phyloP scores from a whole-genome alignment of 2,113 vertebrate species.

The Crotophaga sulcirostris region DNA sequence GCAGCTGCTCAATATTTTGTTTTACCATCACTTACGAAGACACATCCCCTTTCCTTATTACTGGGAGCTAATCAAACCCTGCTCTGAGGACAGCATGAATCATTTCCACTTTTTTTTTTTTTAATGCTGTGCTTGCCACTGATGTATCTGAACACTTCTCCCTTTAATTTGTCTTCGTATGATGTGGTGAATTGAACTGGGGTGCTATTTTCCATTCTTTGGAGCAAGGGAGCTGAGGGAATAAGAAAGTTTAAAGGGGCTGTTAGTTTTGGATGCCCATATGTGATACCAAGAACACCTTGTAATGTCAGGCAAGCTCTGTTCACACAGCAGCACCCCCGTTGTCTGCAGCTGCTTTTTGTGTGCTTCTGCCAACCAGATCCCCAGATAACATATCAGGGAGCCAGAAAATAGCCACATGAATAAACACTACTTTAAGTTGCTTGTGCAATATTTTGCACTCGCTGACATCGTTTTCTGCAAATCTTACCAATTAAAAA shows the following conservation, averaged over 20 bases:
- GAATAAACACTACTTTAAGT: not conserved
- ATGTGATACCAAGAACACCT: accelerated
- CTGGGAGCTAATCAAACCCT: not conserved
- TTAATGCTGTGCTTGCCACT: not conserved
- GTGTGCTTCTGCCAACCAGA: not conserved
- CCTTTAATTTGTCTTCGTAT: not conserved
- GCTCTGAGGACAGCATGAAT: conserved; percentile 10
- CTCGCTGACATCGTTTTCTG: not conserved
- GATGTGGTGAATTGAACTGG: not conserved
- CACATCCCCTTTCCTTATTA: not conserved
- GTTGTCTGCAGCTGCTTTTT: not conserved
- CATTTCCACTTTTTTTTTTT: not conserved
- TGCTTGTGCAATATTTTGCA: not conserved
- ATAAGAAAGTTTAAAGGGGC: not conserved
- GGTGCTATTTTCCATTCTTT: not conserved
- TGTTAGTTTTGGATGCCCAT: not conserved
- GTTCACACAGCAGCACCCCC: not conserved
- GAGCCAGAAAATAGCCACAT: not conserved
- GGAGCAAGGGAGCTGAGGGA: not conserved
- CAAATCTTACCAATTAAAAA: not conserved
- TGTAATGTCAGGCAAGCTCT: not conserved
- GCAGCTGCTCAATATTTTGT: conserved; percentile 21
- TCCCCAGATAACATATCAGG: not conserved
- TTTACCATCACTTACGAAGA: not conserved
- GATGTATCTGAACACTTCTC: not conserved